These are phyloP conservation scores for Leptinotarsa rubiginosa DNA, from an alignment of 2,888 invertebrate genomes.

Conservation along the genomic window DNA sequence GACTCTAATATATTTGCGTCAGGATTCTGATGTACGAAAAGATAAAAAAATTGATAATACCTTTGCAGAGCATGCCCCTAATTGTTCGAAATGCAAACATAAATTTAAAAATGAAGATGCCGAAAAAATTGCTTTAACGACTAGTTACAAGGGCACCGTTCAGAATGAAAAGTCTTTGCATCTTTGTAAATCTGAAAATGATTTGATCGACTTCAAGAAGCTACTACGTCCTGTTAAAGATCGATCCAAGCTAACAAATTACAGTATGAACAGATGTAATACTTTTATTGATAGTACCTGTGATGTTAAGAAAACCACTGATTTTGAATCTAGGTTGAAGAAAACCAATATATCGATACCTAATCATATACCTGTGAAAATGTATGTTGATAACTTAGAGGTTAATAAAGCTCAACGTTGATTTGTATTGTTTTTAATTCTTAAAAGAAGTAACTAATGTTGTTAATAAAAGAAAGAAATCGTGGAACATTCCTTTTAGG, in stretches of 20 bases:
- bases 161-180: conserved; percentile 31
- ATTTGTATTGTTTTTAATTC: conserved; percentile 11
- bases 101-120: conserved; percentile 37
- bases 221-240: conserved; percentile 50
- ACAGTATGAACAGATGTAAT: conserved; percentile 44
- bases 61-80: conserved; percentile 38
- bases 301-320: conserved; percentile 35
- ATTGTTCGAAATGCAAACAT: conserved; percentile 45
- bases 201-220: conserved; percentile 47
- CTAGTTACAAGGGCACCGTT: not conserved
- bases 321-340: conserved; percentile 39
- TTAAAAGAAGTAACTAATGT: too few relatives aligned
- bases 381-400: conserved; percentile 55
- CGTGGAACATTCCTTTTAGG: conserved; percentile 33
- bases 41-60: conserved; percentile 24
- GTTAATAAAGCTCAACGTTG: conserved; percentile 43
- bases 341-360: conserved; percentile 43
- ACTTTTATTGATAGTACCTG: conserved; percentile 46
- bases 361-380: conserved; percentile 54
- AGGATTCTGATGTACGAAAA: conserved; percentile 36
- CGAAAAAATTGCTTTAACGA: conserved; percentile 15
- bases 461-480: too few relatives aligned
- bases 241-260: conserved; percentile 49
- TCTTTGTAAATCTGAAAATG: conserved; percentile 53
- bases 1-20: conserved; percentile 44